Evolutionary conservation across 2,113 vertebrate species (phyloP), one percentile per base, ranked within the genome.

Genomic region (Agapornis roseicollis): DNA sequence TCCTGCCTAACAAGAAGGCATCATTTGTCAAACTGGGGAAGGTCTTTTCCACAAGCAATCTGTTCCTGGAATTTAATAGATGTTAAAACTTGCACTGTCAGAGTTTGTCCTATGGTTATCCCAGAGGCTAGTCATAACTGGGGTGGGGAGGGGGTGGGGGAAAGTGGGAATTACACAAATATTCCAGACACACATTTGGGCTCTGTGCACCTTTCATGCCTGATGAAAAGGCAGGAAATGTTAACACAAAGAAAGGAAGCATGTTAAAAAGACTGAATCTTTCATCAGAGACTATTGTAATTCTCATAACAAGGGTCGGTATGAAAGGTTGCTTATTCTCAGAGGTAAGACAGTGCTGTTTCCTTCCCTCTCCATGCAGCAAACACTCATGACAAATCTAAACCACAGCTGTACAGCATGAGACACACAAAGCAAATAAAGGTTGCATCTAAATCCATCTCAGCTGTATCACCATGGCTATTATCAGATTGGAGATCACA

Each of bases 211-310:
- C 65, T 97, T 89, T 95, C 95, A 79, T 91, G 53, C 83, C 85
- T 39, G 28, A 96, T 94, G 81, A 97, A 96, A 97, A 97, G 52
- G 50, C 96, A 97, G 98, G 98, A 98, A 98, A 95, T 93, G 94
- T 97, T 97, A 96, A 95, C 52, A 84, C 78, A 95, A 97, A 95
- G 94, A 97, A 97, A 97, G 97, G 97, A 98, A 98, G 73, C 89
- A 78, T 92, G 85, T 89, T 68, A 96, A 92, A 94, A 96, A 86
- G 94, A 94, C 88, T 86, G 86, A 84, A 93, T 77, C 60, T 95
- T 94, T 96, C 96, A 97, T 95, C 91, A 71, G 78, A 92, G 86
- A 78, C 94, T 74, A 95, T 73, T 96, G 95, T 94, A 95, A 97
- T 95, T 87, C 82, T 92, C 97, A 80, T 84, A 96, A 93, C 96